Evolutionary conservation across 2,113 vertebrate genomes (phyloP).

Genomic region (Oncorhynchus gorbuscha): DNA sequence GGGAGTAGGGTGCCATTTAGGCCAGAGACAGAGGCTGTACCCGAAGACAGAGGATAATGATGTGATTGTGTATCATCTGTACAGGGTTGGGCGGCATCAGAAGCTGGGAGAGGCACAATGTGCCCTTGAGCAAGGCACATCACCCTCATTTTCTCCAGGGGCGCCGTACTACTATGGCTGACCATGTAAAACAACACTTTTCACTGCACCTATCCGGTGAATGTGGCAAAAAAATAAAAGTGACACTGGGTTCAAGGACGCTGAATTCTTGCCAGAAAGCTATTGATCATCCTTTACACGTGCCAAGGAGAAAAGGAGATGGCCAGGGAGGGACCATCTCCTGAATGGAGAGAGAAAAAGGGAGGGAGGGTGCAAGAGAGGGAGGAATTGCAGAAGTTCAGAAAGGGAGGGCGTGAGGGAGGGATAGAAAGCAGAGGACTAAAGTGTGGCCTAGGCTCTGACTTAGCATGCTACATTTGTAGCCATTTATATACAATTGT

Average conservation of each 20-base stretch:
- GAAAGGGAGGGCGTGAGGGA: background rate
- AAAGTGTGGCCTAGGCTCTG: background rate
- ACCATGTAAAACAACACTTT: too few relatives aligned
- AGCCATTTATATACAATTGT: background rate
- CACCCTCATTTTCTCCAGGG: too few relatives aligned
- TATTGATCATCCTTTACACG: too few relatives aligned
- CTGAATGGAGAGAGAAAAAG: background rate
- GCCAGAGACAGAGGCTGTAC: too few relatives aligned
- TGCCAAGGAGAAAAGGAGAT: too few relatives aligned
- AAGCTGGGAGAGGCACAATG: background rate
- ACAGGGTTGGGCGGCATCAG: background rate
- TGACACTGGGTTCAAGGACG: too few relatives aligned
- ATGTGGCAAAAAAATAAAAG: background rate
- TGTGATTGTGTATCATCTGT: background rate
- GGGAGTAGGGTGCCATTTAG: too few relatives aligned
- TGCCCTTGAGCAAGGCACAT: background rate
- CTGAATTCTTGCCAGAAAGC: too few relatives aligned
- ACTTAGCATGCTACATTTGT: background rate
- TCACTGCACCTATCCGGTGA: too few relatives aligned
- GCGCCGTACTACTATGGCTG: too few relatives aligned
- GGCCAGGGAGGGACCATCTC: too few relatives aligned
- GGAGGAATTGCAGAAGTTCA: background rate
- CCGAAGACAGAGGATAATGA: background rate
- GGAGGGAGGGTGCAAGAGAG: background rate
- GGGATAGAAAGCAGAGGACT: background rate